A percentile compares a stretch with the other conserved stretches of the same genome.
These are phyloP conservation scores for Melieria picta DNA, from an alignment of 2,888 invertebrate genomes.

Conservation along the genomic window DNA sequence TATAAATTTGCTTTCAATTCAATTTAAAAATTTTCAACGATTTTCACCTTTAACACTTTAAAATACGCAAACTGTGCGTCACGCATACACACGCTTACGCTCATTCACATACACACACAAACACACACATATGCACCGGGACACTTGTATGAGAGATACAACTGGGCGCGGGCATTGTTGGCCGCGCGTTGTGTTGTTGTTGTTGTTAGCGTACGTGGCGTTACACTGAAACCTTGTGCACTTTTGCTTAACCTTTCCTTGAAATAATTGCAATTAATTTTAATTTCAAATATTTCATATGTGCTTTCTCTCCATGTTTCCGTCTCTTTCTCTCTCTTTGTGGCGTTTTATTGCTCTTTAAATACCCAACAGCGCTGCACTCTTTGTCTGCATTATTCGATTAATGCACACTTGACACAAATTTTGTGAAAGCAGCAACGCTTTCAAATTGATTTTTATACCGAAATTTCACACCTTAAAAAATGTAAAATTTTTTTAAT, in stretches of 20 bases:
- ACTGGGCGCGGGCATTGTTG: too few relatives aligned
- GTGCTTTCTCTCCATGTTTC: neutral
- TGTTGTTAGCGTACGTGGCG: too few relatives aligned
- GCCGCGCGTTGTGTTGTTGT: too few relatives aligned
- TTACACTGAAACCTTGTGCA: neutral
- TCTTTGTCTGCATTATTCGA: too few relatives aligned
- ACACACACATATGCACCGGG: too few relatives aligned
- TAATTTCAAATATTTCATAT: neutral
- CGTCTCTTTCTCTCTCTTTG: neutral
- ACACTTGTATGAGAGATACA: too few relatives aligned
- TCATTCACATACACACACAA: too few relatives aligned
- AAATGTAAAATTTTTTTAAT: neutral
- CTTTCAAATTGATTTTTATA: neutral
- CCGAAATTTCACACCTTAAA: neutral
- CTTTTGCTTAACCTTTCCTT: conserved; percentile 1
- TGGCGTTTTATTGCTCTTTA: too few relatives aligned
- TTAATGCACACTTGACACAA: neutral
- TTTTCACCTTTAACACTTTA: conserved; percentile 20
- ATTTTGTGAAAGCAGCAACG: neutral
- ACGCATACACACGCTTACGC: too few relatives aligned
- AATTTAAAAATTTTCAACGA: conserved; percentile 18
- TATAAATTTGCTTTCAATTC: neutral
- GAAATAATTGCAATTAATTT: neutral
- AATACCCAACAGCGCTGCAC: too few relatives aligned
- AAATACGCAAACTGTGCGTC: too few relatives aligned